Evolutionary conservation across 2,113 vertebrate genomes (phyloP), one percentile per base, ranked within the genome.

Genomic region (Xyrauchen texanus): DNA sequence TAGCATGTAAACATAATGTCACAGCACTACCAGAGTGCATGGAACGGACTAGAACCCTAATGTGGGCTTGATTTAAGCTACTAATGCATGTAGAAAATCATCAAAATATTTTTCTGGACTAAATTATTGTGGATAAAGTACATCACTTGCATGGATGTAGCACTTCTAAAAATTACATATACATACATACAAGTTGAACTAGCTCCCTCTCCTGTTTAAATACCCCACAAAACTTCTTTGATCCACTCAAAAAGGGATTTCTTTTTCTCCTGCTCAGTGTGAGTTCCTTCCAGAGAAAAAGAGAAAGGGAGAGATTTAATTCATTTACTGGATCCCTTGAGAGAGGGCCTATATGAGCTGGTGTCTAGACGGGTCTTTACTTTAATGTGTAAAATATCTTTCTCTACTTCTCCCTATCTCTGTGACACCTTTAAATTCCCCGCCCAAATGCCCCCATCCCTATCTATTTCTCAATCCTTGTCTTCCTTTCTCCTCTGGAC

Each of bases 381-480:
- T 88, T 86, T 86, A 89, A 90, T 88, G 85, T 89, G 88, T 86
- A 87, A 91, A 90, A 89, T 88, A 83, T 90, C 61, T 86, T 81
- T 86, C 84, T 82, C 57, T 64, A 34, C 21, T 3, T 34, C 21
- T 34, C 21, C 21, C 61, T 70, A 70, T 87, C 75, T 89, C 84
- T 70, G 83, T 88, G 87, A 85, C 84, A 86, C 84, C 87, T 78
- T 80, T 80, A 80, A 84, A 87, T 73, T 86, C 82, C 83, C 58
- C 57, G 8, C 34, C 74, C 61, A 47, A 45, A 6, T 46, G 13
- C 12, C 44, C 21, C 84, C 11, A 46, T 15, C 21, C 21, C 21
- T 3, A 34, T 34, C 21, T 34, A 34, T 34, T 34, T 12, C 61
- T 53, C 47, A 34, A 46, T 46, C n/a, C 73, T 66, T 72, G 57